A percentile compares a stretch with the other conserved stretches of the same genome.
Evolutionary conservation across 2,797 vertebrate species (phyloP).

Genomic region (Gila robusta): DNA sequence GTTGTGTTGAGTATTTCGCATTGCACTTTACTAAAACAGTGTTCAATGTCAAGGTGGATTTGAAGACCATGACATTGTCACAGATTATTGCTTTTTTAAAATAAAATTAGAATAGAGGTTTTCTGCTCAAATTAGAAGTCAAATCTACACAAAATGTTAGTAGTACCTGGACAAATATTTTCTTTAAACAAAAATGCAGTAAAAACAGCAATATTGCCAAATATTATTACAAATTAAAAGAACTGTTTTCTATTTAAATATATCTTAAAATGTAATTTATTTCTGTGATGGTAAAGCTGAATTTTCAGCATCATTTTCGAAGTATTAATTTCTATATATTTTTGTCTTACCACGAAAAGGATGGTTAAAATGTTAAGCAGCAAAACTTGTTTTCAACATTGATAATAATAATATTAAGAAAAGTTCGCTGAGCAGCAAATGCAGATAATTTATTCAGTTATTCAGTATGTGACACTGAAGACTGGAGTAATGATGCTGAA

Average conservation of each 20-base stretch:
- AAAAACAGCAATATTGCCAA: no score
- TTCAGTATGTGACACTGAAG: no score
- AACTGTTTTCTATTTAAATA: constrained; percentile 1
- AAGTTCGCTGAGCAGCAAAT: neutral
- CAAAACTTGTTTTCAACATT: neutral
- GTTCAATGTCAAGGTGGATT: neutral
- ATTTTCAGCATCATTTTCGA: neutral
- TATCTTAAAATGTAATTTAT: neutral
- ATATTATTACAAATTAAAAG: neutral
- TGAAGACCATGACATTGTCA: neutral
- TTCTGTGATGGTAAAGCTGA: neutral
- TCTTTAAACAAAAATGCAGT: no score
- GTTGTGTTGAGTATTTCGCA: neutral
- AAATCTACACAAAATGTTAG: neutral
- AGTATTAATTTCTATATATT: no score
- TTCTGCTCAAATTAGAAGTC: neutral
- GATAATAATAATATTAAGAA: neutral
- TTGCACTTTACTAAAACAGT: neutral
- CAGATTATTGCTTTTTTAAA: neutral
- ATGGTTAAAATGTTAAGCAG: neutral
- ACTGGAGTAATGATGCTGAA: no score
- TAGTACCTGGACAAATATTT: no score
- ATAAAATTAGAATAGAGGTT: neutral
- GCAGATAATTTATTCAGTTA: neutral
- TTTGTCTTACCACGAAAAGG: no score